Percentiles rank a stretch among this genome's conserved stretches.
Evolutionary conservation across 2,113 vertebrate species (phyloP).

Genomic region (Petrocephalus zakoni): DNA sequence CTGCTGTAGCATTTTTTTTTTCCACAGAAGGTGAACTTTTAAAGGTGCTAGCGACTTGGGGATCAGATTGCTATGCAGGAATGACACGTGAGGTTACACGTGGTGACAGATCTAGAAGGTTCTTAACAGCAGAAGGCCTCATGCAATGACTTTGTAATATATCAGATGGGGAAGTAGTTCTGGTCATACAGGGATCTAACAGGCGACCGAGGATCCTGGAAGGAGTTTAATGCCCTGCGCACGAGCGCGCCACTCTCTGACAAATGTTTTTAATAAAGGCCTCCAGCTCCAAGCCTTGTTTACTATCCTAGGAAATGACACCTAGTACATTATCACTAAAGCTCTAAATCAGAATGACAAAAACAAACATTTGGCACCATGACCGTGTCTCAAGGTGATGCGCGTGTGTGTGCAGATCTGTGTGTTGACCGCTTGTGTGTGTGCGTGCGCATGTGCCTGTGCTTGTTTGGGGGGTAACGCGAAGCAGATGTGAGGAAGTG

Average conservation of each 20-base stretch:
- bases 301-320: neutral
- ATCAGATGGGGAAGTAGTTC: neutral
- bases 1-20: neutral
- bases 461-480: neutral
- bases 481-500: neutral
- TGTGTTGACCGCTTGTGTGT: neutral
- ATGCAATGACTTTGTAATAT: neutral
- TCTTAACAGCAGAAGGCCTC: neutral
- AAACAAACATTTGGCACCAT: neutral
- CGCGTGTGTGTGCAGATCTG: neutral
- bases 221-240: neutral
- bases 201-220: neutral
- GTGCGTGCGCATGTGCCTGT: neutral
- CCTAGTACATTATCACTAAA: neutral
- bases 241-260: neutral
- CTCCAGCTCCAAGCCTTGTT: neutral
- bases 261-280: constrained; percentile 2
- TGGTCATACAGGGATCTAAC: neutral
- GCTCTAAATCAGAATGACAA: neutral
- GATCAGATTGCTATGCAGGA: constrained; percentile 7
- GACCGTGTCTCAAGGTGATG: neutral
- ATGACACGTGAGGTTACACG: neutral
- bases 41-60: neutral
- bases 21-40: neutral
- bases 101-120: neutral